These are phyloP conservation scores for Caradrina clavipalpis DNA, from an alignment of 2,888 invertebrate species.

Conservation along the genomic window DNA sequence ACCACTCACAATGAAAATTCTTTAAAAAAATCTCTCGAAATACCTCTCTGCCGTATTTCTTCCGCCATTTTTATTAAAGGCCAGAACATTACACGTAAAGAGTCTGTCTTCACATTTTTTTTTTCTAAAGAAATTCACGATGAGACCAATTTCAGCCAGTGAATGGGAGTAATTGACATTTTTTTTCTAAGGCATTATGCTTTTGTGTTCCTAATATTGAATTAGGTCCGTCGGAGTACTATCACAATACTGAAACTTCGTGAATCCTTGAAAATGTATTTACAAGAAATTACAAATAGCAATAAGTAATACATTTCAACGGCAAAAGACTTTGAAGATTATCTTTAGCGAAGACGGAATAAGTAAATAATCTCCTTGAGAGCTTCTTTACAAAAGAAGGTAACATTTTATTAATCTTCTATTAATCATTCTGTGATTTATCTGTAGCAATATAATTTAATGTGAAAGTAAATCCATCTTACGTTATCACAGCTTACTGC, in stretches of 20 bases:
- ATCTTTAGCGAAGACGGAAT: slow-evolving; percentile 38
- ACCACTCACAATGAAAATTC: slow-evolving; percentile 76
- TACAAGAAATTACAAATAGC: slow-evolving; percentile 22
- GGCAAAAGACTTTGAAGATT: slow-evolving; percentile 35
- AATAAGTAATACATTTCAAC: slow-evolving; percentile 27
- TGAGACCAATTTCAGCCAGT: slow-evolving; percentile 69
- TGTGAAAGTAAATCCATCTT: slow-evolving; percentile 1
- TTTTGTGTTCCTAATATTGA: slow-evolving; percentile 52
- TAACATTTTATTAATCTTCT: slow-evolving; percentile 18
- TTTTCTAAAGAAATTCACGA: slow-evolving; percentile 64
- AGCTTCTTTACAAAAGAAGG: slow-evolving; percentile 30
- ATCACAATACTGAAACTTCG: slow-evolving; percentile 21
- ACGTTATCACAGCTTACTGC: neutral
- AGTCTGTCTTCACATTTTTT: slow-evolving; percentile 66
- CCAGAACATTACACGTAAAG: slow-evolving; percentile 72
- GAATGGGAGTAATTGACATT: slow-evolving; percentile 68
- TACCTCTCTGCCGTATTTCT: slow-evolving; percentile 73
- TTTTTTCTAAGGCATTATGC: slow-evolving; percentile 49
- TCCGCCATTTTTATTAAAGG: slow-evolving; percentile 74
- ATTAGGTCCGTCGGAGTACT: slow-evolving; percentile 29
- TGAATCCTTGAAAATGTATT: slow-evolving; percentile 28
- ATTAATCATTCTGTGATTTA: slow-evolving; percentile 41
- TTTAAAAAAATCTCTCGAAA: slow-evolving; percentile 71
- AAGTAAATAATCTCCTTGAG: slow-evolving; percentile 33
- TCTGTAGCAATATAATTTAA: slow-evolving; percentile 9